Base-by-base conservation (phyloP, 2,113 vertebrate genomes). In the Talpa occidentalis region DNA sequence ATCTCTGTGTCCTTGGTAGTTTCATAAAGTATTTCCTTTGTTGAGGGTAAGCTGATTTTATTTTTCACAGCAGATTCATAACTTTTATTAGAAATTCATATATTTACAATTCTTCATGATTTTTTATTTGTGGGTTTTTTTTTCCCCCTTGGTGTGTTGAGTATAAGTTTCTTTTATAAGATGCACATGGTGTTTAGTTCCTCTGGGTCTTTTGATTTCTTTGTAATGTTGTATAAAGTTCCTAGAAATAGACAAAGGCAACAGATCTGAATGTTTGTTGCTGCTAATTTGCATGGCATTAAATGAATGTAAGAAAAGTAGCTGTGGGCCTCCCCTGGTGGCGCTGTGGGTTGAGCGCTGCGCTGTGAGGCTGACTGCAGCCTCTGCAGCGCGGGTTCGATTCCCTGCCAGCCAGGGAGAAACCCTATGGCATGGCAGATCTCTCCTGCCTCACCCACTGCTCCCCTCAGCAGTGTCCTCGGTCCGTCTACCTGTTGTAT, bases 21-120 rank as follows among this genome's bases (percentile, higher is more conserved):
- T 93, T 80, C 37, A 14, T 66, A 32, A 79, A 47, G 11, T 72
- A 74, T 88, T 85, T 95, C 22, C 30, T 83, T 92, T 11, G 37
- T 76, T 82, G 21, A 37, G 44, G 54, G 32, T 54, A 0, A n/a
- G 19, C 15, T 80, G 44, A 32, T n/a, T 30, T 19, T 47, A 15
- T 40, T 60, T 24, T 56, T 35, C 14, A 30, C 2, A 35, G 5
- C 56, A 64, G 35, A 24, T 76, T 77, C 59, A 73, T 66, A 21
- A 17, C 11, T 74, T 49, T 56, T 42, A 59, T 26, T 79, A 64
- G 30, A 96, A 64, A 90, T 70, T 88, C 21, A 59, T 3, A 4
- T 79, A n/a, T 62, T 90, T 92, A n/a, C 49, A 82, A 40, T 90
- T 83, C 5, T 44, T 84, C 80, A 52, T 73, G 52, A 62, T 35